Conservation (phyloP, 2,888 invertebrate genomes). For the Plagiodera versicolora region DNA sequence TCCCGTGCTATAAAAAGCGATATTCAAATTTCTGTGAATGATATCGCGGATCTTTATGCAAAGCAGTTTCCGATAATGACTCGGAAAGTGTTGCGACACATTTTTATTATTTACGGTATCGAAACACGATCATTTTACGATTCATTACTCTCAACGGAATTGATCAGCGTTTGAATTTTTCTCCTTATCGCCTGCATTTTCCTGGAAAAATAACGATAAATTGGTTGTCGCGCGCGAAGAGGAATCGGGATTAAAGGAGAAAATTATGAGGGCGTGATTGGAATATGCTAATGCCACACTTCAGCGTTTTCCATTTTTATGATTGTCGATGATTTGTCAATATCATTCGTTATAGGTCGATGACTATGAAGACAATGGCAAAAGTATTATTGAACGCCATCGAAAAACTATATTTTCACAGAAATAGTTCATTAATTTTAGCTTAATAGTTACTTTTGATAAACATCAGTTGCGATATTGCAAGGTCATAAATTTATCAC, state of each 20-base stretch:
- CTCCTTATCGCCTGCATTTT: conserved; percentile 33
- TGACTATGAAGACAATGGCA: no score
- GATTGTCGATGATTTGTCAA: no score
- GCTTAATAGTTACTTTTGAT: no score
- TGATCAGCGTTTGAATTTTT: conserved; percentile 49
- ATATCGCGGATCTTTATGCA: conserved; percentile 54
- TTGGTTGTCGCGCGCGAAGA: conserved; percentile 13
- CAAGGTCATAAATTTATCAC: no score
- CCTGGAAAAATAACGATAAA: conserved; percentile 27
- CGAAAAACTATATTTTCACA: no score
- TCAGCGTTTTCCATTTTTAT: no score
- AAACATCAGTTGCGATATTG: no score
- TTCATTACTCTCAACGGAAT: conserved; percentile 54
- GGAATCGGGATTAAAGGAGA: conserved; percentile 3
- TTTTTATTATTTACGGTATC: conserved; percentile 54
- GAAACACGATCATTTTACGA: conserved; percentile 55
- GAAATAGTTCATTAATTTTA: no score
- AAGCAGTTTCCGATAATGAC: conserved; percentile 56
- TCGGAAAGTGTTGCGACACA: conserved; percentile 44
- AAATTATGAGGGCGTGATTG: not conserved
- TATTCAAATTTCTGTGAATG: conserved; percentile 45
- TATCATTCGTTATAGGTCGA: no score
- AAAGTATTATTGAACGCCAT: no score
- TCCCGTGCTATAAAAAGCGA: conserved; percentile 39
- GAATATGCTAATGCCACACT: conserved; percentile 7